Evolutionary conservation across 30 jellyfish, hydroid and myxozoan species (phyloP).

Genomic region (Chironex yamaguchii): DNA sequence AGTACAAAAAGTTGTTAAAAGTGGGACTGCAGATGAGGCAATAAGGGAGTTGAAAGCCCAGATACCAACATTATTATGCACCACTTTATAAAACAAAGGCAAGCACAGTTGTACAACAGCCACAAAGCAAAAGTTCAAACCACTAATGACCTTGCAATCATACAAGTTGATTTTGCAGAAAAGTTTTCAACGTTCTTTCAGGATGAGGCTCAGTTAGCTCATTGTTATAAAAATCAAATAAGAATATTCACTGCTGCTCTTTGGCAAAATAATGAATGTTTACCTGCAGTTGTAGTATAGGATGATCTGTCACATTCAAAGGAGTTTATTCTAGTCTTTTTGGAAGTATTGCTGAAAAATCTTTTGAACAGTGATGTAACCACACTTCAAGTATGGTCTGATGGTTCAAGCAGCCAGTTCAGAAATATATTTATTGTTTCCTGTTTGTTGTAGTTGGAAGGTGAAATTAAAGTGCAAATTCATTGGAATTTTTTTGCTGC

Average conservation of each 20-base stretch:
- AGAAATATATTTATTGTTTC: slow-evolving; percentile 64
- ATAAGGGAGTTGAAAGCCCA: no score
- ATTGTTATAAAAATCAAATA: slow-evolving; percentile 59
- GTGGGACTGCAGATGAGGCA: no score
- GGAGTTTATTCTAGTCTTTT: slow-evolving; percentile 31
- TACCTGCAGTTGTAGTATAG: background rate
- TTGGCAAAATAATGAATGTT: slow-evolving; percentile 5
- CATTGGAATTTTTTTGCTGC: slow-evolving; percentile 47
- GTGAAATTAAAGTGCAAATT: no score
- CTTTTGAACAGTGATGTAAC: slow-evolving; percentile 19
- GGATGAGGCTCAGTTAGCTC: slow-evolving; percentile 68
- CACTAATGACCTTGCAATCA: slow-evolving; percentile 13
- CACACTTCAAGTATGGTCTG: slow-evolving; percentile 44
- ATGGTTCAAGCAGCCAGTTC: slow-evolving; percentile 74
- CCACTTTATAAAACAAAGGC: slow-evolving; percentile 52
- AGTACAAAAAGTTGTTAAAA: background rate
- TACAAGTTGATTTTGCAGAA: slow-evolving; percentile 67
- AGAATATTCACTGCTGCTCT: slow-evolving; percentile 27
- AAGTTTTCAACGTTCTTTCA: slow-evolving; percentile 40
- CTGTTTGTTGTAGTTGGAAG: no score
- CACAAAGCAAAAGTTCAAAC: slow-evolving; percentile 33
- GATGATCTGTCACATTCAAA: slow-evolving; percentile 16
- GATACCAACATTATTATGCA: slow-evolving; percentile 11
- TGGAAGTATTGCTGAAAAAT: slow-evolving; percentile 8
- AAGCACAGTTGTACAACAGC: slow-evolving; percentile 32